Evolutionary conservation across 2,888 invertebrate genomes (phyloP).

Genomic region (Malachius bipustulatus): DNA sequence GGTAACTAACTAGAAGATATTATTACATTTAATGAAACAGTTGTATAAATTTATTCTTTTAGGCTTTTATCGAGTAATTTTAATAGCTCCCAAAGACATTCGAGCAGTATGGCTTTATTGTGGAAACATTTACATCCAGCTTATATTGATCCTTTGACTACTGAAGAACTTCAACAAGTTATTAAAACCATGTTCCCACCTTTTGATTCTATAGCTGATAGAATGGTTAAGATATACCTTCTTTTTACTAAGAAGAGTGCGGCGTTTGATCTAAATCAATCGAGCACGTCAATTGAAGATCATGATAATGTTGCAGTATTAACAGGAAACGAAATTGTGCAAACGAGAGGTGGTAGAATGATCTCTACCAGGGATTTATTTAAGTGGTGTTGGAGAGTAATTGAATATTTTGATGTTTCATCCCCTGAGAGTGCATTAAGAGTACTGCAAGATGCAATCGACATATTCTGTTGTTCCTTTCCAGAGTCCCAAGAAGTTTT

Average conservation of each 20-base stretch:
- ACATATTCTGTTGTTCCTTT: slow-evolving; percentile 78
- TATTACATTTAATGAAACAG: too few relatives aligned
- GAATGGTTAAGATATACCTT: slow-evolving; percentile 74
- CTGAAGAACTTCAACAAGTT: slow-evolving; percentile 61
- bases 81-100: slow-evolving; percentile 49
- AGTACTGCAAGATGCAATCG: slow-evolving; percentile 79
- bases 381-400: slow-evolving; percentile 78
- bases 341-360: slow-evolving; percentile 45
- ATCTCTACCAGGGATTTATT: slow-evolving; percentile 81
- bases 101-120: slow-evolving; percentile 53
- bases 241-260: slow-evolving; percentile 52
- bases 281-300: too few relatives aligned
- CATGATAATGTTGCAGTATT: too few relatives aligned
- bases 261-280: too few relatives aligned
- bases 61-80: slow-evolving; percentile 48
- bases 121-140: slow-evolving; percentile 76
- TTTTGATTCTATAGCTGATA: slow-evolving; percentile 58
- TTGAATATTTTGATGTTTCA: slow-evolving; percentile 59
- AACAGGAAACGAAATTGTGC: slow-evolving; percentile 12
- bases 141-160: slow-evolving; percentile 65
- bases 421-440: slow-evolving; percentile 55
- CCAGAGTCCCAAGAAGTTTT: slow-evolving; percentile 52
- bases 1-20: too few relatives aligned
- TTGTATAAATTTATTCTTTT: too few relatives aligned
- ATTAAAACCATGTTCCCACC: slow-evolving; percentile 56